Base-by-base conservation (phyloP, 2,113 vertebrate genomes). In the Cromileptes altivelis region DNA sequence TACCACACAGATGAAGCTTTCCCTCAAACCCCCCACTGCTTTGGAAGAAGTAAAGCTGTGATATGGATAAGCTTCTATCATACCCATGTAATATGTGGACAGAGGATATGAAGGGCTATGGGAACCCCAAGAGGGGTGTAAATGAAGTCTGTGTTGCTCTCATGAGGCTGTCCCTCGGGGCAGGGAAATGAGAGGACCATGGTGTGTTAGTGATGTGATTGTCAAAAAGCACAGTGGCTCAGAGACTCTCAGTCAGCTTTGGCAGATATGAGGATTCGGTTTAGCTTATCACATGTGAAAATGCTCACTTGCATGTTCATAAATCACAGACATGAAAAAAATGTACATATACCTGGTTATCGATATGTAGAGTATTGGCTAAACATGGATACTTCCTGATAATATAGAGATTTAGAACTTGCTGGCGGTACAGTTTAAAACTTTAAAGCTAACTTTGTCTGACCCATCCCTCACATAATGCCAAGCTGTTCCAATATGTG, bases 1-100 rank as follows among this genome's bases (percentile, higher is more conserved):
- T 12, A 50, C 62, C 82, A 80, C 75, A 64, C 71, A 88, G 80
- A 70, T 42, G 76, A 87, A 81, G 78, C 73, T n/a, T 52, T 62
- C 25, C 67, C 72, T 40, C 23, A 37, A 25, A 37, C 21, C 71
- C 71, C 74, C 27, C 40, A 21, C 71, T 74, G 74, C 82, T 91
- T 55, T 42, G 64, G 40, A 71, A 80, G 69, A 79, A 25, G 70
- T 70, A 85, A 84, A 91, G 76, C 89, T 81, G 74, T 56, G 65
- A 57, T 78, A 63, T 86, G 62, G 68, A 52, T 64, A 42, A 6
- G 37, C 86, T 78, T 82, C 76, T 82, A 80, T 92, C 82, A 74
- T 81, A 78, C 85, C 75, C 81, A 37, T 91, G 80, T 93, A 85
- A 93, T 95, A 92, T 92, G 82, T 85, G 88, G 80, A 90, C 61